Evolutionary conservation across 2,797 vertebrate species (phyloP).

Genomic region (Cephalopachus bancanus): DNA sequence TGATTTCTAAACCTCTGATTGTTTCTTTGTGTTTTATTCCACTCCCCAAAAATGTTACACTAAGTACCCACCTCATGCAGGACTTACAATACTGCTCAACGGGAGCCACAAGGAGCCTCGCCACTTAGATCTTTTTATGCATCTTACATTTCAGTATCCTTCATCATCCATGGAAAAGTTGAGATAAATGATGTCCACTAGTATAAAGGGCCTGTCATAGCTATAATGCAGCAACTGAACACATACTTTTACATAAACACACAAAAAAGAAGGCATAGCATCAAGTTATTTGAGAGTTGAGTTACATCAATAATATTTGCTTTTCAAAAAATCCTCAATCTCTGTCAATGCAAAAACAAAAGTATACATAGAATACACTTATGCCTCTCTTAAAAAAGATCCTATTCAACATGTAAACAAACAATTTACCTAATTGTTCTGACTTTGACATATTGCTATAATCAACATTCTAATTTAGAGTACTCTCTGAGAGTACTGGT

Average conservation of each 20-base stretch:
- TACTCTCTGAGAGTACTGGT: neutral
- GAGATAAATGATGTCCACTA: neutral
- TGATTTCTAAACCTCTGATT: neutral
- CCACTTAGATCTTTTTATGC: too few species aligned
- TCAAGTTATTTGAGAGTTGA: too few species aligned
- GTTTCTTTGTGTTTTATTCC: too few species aligned
- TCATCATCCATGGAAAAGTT: neutral
- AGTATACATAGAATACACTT: neutral
- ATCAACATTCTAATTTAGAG: neutral
- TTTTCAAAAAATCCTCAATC: neutral
- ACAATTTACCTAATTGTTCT: neutral
- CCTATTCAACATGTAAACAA: too few species aligned
- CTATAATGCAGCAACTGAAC: neutral
- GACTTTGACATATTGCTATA: neutral
- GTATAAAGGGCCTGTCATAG: neutral
- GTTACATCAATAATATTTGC: too few species aligned
- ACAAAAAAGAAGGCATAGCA: too few species aligned
- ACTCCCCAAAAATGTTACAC: neutral
- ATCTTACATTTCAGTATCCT: neutral
- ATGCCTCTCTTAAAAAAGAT: neutral
- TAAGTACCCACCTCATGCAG: neutral
- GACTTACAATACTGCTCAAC: too few species aligned
- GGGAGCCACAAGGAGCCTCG: too few species aligned
- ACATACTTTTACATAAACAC: too few species aligned
- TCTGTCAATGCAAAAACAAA: neutral